Percentiles rank a stretch among this genome's conserved stretches.
phyloP scores from a whole-genome alignment of 2,888 invertebrate species.

The Hydrotaea diabolus region DNA sequence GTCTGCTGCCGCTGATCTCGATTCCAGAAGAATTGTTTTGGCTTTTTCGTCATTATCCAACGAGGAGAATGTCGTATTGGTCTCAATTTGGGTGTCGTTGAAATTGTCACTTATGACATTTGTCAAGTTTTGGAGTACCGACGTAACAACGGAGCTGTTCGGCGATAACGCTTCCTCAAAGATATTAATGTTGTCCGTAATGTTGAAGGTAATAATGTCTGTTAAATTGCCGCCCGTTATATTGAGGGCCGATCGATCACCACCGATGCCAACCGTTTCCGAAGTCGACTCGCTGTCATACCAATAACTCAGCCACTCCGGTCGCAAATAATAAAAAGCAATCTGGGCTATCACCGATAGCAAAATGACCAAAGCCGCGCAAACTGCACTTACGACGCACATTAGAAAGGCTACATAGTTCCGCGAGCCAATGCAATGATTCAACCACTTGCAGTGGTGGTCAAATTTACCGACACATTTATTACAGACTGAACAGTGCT shows the following conservation, averaged over 20 bases:
- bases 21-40: slow-evolving; percentile 21
- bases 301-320: slow-evolving; percentile 82
- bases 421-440: slow-evolving; percentile 96
- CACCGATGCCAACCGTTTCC: slow-evolving; percentile 71
- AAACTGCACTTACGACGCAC: slow-evolving; percentile 89
- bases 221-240: slow-evolving; percentile 27
- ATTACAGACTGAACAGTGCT: slow-evolving; percentile 98
- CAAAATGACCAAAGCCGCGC: slow-evolving; percentile 87
- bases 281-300: slow-evolving; percentile 69
- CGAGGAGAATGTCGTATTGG: slow-evolving; percentile 24
- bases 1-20: slow-evolving; percentile 77
- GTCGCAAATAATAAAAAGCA: slow-evolving; percentile 84
- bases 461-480: slow-evolving; percentile 98
- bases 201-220: background rate
- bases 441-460: slow-evolving; percentile 99
- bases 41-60: slow-evolving; percentile 31
- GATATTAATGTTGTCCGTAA: slow-evolving; percentile 33
- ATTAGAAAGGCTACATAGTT: slow-evolving; percentile 93
- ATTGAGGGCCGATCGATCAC: slow-evolving; percentile 50
- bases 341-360: slow-evolving; percentile 87
- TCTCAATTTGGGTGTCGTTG: slow-evolving; percentile 59
- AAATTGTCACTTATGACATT: slow-evolving; percentile 4
- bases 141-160: slow-evolving; percentile 25
- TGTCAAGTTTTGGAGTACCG: slow-evolving; percentile 46
- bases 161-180: slow-evolving; percentile 41